These are phyloP conservation scores for Drosophila prolongata DNA, from an alignment of 2,888 invertebrate genomes.

Conservation along the genomic window DNA sequence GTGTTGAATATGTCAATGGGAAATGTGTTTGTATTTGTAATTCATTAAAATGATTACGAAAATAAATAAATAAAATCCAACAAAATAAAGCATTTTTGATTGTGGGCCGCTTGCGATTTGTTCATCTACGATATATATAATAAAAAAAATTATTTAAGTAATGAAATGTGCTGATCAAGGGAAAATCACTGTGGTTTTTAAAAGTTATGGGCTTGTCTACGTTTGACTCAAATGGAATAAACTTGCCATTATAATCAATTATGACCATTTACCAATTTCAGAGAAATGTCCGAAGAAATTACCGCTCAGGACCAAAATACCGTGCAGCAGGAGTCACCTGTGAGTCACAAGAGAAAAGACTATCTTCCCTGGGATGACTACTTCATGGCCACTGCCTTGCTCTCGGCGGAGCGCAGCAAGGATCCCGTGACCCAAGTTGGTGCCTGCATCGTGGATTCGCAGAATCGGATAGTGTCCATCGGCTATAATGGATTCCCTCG, in stretches of 20 bases:
- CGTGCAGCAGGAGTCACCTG: neutral
- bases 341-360: constrained; percentile 86
- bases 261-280: neutral
- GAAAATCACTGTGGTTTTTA: no score
- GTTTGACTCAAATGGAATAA: no score
- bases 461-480: constrained; percentile 94
- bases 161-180: no score
- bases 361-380: constrained; percentile 96
- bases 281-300: constrained; percentile 11
- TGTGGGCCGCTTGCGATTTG: neutral
- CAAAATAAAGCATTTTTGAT: neutral
- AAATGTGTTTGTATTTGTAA: neutral
- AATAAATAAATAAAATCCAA: neutral
- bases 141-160: no score
- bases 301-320: neutral
- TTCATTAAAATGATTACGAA: neutral
- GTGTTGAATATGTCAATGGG: constrained; percentile 12
- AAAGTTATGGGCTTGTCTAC: no score
- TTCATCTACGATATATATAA: neutral
- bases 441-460: constrained; percentile 95
- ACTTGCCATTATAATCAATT: no score
- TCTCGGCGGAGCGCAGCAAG: constrained; percentile 97
- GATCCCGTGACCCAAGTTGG: constrained; percentile 97
- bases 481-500: constrained; percentile 99
- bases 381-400: constrained; percentile 96